Evolutionary conservation across 2,888 invertebrate species (phyloP), one percentile per base, ranked within the genome.

Genomic region (Clanis bilineata): DNA sequence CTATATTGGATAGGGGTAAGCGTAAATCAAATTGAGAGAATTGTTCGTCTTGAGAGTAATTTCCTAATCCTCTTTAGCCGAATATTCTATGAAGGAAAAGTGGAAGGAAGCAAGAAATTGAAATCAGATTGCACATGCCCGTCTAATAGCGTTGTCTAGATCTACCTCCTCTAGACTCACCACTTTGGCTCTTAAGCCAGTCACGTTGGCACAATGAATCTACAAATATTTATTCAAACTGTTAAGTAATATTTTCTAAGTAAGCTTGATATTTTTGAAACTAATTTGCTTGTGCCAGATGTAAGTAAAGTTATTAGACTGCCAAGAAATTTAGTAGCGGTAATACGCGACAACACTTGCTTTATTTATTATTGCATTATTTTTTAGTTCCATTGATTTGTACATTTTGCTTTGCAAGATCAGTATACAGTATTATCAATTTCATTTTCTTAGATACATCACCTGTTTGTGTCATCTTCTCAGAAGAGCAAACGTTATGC

Each of bases 381-480:
- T n/a, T n/a, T n/a, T n/a, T n/a, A n/a, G n/a, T n/a, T n/a, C n/a
- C n/a, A n/a, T n/a, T n/a, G n/a, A n/a, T n/a, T n/a, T n/a, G n/a
- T n/a, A 21, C 21, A 3, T 18, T 18, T 21, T 25, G 0, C 21
- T 55, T 55, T 36, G 36, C 3, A 36, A n/a, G 22, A 21, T 55
- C n/a, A 36, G 2, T 38, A 15, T 9, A 36, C n/a, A n/a, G n/a
- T n/a, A n/a, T n/a, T n/a, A n/a, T n/a, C n/a, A n/a, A n/a, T n/a
- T n/a, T n/a, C n/a, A n/a, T n/a, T n/a, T n/a, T n/a, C n/a, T n/a
- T n/a, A 21, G 9, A 25, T 10, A 39, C 44, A 57, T 80, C 88
- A 93, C 95, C 95, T 68, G 97, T 96, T 89, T 97, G 97, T 3
- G 97, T 97, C 94, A 96, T 97, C 85, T 97, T 97, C 82, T 97